Evolutionary conservation across 92 coral and sea anemone species (phyloP), one percentile per base, ranked within the genome.

Genomic region (Zoanthus sociatus): DNA sequence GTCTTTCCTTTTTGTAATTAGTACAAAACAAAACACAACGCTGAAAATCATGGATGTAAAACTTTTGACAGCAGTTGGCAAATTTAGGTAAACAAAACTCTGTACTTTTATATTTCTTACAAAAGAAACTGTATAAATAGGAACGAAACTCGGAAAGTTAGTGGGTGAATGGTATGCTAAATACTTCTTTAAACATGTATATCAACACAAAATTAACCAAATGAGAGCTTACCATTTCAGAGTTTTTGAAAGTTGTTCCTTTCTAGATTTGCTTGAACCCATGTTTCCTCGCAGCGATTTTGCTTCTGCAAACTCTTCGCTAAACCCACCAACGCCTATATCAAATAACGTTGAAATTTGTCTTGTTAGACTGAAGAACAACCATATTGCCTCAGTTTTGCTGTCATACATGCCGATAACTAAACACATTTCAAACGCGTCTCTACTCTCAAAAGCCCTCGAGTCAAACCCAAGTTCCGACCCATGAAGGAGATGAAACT

Each of bases 191-290:
- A 31, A 37, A 0, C 42, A 37, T 56, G 71, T 78, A 31, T 42
- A 66, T 64, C 85, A 81, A 81, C 63, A 66, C 46, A 1, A 3
- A 21, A 44, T 46, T 37, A 13, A 16, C 42, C 8, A 21, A 47
- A 56, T 12, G 1, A 45, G 47, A 7, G 70, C 95, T 82, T 76
- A 93, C 98, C 98, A 94, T 45, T 74, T 78, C 13, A 94, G 85
- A 2, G 98, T 94, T 79, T 93, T 90, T 61, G 93, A 76, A 20
- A 94, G 94, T 30, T 94, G 98, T 71, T 94, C 98, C 58, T 94
- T 94, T 88, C 94, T 93, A 42, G 90, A 86, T 48, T 94, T 94
- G 30, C 93, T 76, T 66, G 88, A 60, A 12, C 88, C 83, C 56
- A 93, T 90, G 60, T 89, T 85, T 47, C 90, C 50, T 21, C 89